These are phyloP conservation scores for Melanchra persicariae DNA, from an alignment of 2,888 invertebrate species.

Conservation along the genomic window DNA sequence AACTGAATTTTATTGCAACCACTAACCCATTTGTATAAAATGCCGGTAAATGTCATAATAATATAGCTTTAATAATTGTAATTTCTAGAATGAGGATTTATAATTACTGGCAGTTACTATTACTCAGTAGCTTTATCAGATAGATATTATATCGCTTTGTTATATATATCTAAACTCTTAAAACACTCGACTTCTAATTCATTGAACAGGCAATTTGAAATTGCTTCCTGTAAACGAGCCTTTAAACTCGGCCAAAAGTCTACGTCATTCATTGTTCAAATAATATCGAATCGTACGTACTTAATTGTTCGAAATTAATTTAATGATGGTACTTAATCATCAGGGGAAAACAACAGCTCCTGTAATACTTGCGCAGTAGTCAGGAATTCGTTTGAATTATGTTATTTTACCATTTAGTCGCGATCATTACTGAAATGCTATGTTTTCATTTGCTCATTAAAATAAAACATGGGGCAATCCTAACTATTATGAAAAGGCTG, in stretches of 20 bases:
- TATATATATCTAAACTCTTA: conserved; percentile 30
- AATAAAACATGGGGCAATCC: not conserved
- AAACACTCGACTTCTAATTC: conserved; percentile 30
- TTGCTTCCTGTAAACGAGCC: conserved; percentile 19
- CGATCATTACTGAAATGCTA: not conserved
- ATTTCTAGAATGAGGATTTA: conserved; percentile 18
- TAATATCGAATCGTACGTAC: conserved; percentile 5
- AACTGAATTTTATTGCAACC: conserved; percentile 25
- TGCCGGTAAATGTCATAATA: conserved; percentile 22
- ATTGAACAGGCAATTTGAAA: conserved; percentile 35
- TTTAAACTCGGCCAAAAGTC: conserved; percentile 16
- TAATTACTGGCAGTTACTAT: conserved; percentile 30
- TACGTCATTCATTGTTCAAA: conserved; percentile 26
- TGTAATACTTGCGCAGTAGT: not conserved
- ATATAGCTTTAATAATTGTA: conserved; percentile 21
- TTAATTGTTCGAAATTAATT: conserved; percentile 20
- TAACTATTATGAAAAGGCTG: not conserved
- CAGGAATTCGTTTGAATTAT: not conserved
- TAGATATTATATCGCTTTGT: conserved; percentile 34
- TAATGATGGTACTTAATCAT: conserved; percentile 2
- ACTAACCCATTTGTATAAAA: conserved; percentile 28
- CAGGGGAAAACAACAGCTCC: not conserved
- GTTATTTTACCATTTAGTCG: not conserved
- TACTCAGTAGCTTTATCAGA: conserved; percentile 41
- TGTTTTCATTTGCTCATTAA: not conserved